Percentiles rank a stretch among this genome's conserved stretches.
These are phyloP conservation scores for Atrichornis clamosus DNA, from an alignment of 2,113 vertebrate genomes.

Conservation along the genomic window DNA sequence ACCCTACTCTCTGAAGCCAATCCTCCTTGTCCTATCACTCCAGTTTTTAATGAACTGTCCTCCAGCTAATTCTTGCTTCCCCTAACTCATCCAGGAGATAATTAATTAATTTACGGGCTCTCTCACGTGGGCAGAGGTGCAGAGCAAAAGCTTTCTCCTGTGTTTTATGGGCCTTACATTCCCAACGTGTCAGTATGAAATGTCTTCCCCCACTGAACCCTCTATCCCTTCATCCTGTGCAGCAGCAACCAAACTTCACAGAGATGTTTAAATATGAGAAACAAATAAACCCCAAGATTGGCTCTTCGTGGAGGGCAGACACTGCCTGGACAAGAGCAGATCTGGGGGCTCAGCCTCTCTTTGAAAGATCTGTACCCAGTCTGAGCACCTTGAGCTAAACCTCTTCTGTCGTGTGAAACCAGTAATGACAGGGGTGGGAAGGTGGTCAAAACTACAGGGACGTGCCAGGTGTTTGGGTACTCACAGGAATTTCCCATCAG, in stretches of 20 bases:
- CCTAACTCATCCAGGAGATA: background rate
- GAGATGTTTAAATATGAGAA: background rate
- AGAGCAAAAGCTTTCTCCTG: background rate
- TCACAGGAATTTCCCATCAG: conserved; percentile 95
- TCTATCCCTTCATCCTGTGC: background rate
- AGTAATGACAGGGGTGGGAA: background rate
- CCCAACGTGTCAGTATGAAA: background rate
- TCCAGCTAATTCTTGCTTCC: background rate
- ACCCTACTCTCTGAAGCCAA: background rate
- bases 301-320: background rate
- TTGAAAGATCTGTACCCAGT: background rate
- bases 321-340: background rate
- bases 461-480: background rate
- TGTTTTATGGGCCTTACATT: background rate
- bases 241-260: background rate
- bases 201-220: background rate
- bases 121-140: background rate
- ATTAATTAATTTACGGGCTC: background rate
- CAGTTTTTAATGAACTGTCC: background rate
- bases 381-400: background rate
- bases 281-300: background rate
- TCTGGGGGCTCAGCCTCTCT: background rate
- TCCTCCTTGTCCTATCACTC: rapidly evolving
- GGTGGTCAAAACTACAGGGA: background rate
- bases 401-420: background rate